A percentile compares a stretch with the other conserved stretches of the same genome.
These are phyloP conservation scores for Drosophila lini DNA, from an alignment of 1,140 invertebrate genomes.

Conservation along the genomic window DNA sequence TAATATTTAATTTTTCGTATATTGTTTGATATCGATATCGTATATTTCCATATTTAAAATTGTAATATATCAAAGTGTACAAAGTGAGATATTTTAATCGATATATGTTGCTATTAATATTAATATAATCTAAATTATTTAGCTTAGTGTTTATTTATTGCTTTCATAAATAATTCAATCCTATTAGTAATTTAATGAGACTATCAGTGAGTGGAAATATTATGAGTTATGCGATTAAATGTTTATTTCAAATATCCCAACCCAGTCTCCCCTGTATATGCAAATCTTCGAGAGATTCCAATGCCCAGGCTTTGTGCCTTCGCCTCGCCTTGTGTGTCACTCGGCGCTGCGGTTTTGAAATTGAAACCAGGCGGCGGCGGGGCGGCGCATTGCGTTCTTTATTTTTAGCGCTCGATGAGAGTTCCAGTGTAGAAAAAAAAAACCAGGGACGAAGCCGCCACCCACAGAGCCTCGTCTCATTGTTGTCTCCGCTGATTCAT, in stretches of 20 bases:
- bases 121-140: too few species aligned
- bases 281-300: constrained; percentile 35
- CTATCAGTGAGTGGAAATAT: not conserved
- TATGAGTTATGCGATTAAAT: not conserved
- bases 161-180: not conserved
- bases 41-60: too few species aligned
- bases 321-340: constrained; percentile 65
- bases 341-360: constrained; percentile 73
- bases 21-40: too few species aligned
- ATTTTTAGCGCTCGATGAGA: constrained; percentile 63
- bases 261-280: constrained; percentile 18
- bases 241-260: not conserved
- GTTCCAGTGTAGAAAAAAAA: constrained; percentile 24
- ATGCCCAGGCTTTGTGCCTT: constrained; percentile 46
- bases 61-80: too few species aligned
- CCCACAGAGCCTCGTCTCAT: constrained; percentile 15
- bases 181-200: not conserved
- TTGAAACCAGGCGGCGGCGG: constrained; percentile 48
- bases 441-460: constrained; percentile 16
- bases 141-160: not conserved
- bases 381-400: constrained; percentile 9
- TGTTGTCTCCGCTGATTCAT: constrained; percentile 31
- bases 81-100: too few species aligned
- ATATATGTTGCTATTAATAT: too few species aligned
- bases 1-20: too few species aligned